These are phyloP conservation scores for Phymastichus coffea DNA, from an alignment of 1,140 invertebrate species.

Conservation along the genomic window DNA sequence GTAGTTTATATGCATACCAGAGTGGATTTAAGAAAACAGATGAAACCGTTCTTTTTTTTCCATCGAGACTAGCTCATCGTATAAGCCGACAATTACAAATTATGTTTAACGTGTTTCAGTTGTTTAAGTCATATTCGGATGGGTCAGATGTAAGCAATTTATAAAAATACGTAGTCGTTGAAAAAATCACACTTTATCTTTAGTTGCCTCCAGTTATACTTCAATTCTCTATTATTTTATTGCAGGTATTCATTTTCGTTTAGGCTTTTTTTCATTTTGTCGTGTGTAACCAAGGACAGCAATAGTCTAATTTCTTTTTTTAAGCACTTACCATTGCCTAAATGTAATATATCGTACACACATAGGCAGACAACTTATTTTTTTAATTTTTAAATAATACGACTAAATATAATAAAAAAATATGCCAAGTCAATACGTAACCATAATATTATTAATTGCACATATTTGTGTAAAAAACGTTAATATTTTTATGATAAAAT, in stretches of 20 bases:
- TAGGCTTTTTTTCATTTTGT: conserved; percentile 26
- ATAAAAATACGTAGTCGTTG: conserved; percentile 40
- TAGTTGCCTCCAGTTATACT: conserved; percentile 35
- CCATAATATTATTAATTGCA: background rate
- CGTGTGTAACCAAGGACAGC: conserved; percentile 30
- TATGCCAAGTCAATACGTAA: background rate
- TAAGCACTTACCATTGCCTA: background rate
- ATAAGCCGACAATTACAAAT: too few species aligned
- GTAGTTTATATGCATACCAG: too few species aligned
- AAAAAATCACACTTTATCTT: conserved; percentile 28
- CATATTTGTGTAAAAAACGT: background rate
- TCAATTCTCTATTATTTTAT: conserved; percentile 36
- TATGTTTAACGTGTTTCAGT: conserved; percentile 53
- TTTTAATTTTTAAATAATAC: background rate
- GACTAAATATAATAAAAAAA: too few species aligned
- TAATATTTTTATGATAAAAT: background rate
- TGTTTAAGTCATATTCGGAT: conserved; percentile 55
- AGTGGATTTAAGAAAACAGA: too few species aligned
- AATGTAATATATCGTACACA: background rate
- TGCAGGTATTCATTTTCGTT: conserved; percentile 38
- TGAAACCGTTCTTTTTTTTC: too few species aligned
- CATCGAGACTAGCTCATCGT: too few species aligned
- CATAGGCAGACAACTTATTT: conserved; percentile 7
- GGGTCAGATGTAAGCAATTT: conserved; percentile 57
- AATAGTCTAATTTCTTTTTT: conserved; percentile 28